Evolutionary conservation across 2,888 invertebrate species (phyloP).

Genomic region (Ischnus inquisitorius): DNA sequence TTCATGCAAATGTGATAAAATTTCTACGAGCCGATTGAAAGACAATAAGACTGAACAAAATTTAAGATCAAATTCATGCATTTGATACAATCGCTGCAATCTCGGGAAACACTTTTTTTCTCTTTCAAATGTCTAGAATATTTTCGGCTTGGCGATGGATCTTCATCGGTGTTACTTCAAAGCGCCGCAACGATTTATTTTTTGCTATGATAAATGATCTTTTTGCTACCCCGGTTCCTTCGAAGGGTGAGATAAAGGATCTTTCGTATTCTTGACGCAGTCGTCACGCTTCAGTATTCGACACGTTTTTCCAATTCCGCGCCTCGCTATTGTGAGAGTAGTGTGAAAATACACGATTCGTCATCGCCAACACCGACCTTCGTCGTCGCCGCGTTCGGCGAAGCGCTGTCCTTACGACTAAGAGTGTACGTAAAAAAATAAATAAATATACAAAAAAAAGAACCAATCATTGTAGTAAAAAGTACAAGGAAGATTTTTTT

Average conservation of each 20-base stretch:
- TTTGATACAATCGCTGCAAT: no score
- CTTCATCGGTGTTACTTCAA: no score
- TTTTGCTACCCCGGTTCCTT: neutral
- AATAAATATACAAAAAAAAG: conserved; percentile 47
- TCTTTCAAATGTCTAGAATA: no score
- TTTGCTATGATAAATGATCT: neutral
- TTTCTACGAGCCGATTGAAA: no score
- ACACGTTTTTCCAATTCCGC: conserved; percentile 4
- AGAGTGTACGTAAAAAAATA: conserved; percentile 27
- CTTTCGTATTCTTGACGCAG: neutral
- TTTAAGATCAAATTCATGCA: no score
- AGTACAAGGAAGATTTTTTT: conserved; percentile 31
- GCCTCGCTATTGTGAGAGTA: neutral
- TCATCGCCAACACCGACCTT: conserved; percentile 1
- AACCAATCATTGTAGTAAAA: neutral
- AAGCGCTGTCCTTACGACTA: conserved; percentile 18
- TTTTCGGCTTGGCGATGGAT: no score
- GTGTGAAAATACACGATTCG: conserved; percentile 1
- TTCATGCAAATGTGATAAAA: no score
- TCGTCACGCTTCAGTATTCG: neutral
- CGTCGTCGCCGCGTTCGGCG: neutral
- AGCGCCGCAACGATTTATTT: no score
- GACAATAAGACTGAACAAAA: no score
- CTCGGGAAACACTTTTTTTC: no score
- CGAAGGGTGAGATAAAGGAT: neutral